Base-by-base conservation (phyloP, 2,888 invertebrate genomes). In the Eremobia ochroleuca region DNA sequence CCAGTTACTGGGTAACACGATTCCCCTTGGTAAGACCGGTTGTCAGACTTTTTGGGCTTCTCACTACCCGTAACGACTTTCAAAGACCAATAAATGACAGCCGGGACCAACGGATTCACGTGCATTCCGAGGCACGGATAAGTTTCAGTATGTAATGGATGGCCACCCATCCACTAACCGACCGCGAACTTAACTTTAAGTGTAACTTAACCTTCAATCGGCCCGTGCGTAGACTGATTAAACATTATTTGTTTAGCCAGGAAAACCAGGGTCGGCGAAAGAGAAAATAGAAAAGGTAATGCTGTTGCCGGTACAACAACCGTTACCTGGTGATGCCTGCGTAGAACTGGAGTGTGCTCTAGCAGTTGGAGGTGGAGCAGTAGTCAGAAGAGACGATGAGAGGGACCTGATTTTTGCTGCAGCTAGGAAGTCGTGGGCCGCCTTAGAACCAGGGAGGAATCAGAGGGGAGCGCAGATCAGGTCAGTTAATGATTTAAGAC, bases 331-430 rank as follows among this genome's bases (percentile, higher is more conserved):
- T 2, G 96, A 96, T 76, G 95, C 96, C 0, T 95, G 90, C 68
- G 89, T 93, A 0, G 94, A 94, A 52, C 82, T 96, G 34, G 96
- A 96, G 73, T 95, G 95, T 73, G 90, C 94, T 0, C 66, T 94
- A 3, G 86, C 94, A 0, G 75, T 82, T 0, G 92, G 91, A 0
- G 93, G 94, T n/a, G 94, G 94, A 0, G 90, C 91, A 0, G 2
- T 49, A 0, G 94, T 92, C 0, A 91, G 72, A 37, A 91, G 95
- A 21, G 94, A 96, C 73, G 94, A 96, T 77, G 91, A 91, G 0
- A 92, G 95, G 46, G 95, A 95, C 34, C 59, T 91, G 3, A 88
- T 92, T 69, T 94, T 94, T 73, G 85, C 90, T 6, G 83, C 88
- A 0, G 93, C 93, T 0, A 88, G 92, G 31, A 91, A 79, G 25